Base-by-base conservation (phyloP, 37 sponge, comb jelly and placozoan species). In the Axinella damicornis region DNA sequence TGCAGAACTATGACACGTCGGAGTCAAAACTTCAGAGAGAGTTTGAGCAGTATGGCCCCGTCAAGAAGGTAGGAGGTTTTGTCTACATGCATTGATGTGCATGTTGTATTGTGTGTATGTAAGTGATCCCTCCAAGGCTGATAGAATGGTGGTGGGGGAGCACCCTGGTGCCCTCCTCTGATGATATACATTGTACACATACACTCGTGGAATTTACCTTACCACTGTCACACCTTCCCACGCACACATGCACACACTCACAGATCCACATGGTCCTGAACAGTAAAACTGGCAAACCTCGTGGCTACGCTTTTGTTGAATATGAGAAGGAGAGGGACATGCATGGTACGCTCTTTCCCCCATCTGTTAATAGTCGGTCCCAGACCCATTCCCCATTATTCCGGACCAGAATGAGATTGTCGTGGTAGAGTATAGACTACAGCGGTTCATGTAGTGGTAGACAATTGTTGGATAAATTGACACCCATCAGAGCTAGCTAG, bases 301-400 rank as follows among this genome's bases (percentile, higher is more conserved):
- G 95, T 17, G 99, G 99, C 12, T 98, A 98, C 78, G 95, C 95
- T 5, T 98, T 98, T 71, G 81, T 98, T 62, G 97, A 96, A 83
- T 98, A 85, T 65, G 99, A 98, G 41, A 81, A 87, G 20, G 97
- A 96, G 85, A 74, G 95, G 57, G 99, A 96, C 71, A 98, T 98
- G 99, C 85, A 82, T 56, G 57, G 96, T 95, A 73, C 83, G 96
- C 56, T 1, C 17, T 19, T 11, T n/a, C 53, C 2, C 40, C 5
- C 53, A 46, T 46, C 46, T 46, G 46, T 9, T 46, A 12, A 9
- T 46, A 46, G 46, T n/a, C n/a, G n/a, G n/a, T n/a, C n/a, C n/a
- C n/a, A n/a, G n/a, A n/a, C n/a, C n/a, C n/a, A n/a, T n/a, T n/a
- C n/a, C n/a, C n/a, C n/a, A n/a, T n/a, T n/a, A n/a, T n/a, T n/a